phyloP scores from a whole-genome alignment of 2,797 vertebrate species.

The Clarias platycephalus region DNA sequence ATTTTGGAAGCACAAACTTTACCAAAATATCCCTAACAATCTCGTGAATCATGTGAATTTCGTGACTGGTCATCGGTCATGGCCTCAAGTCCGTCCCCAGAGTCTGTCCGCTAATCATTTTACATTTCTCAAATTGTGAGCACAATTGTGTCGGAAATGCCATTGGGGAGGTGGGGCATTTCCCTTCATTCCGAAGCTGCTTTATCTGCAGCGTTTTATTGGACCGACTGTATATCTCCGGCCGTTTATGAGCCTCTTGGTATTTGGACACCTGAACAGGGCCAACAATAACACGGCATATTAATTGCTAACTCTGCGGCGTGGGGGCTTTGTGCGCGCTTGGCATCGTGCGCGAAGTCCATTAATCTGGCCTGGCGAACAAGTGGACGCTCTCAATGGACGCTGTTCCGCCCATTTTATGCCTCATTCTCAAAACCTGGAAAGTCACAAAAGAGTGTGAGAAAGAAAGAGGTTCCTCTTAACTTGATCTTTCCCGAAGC shows the following conservation, averaged over 20 bases:
- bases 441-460: conserved; percentile 59
- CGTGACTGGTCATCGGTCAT: background rate
- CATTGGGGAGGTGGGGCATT: background rate
- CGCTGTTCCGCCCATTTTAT: conserved; percentile 58
- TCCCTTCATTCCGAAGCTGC: background rate
- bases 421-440: conserved; percentile 60
- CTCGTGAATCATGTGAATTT: background rate
- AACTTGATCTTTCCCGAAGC: conserved; percentile 45
- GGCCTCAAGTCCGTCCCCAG: background rate
- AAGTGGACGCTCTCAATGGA: conserved; percentile 49
- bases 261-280: conserved; percentile 40
- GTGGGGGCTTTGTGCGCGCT: conserved; percentile 61
- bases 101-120: background rate
- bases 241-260: conserved; percentile 44
- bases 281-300: conserved; percentile 67
- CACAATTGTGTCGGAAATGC: background rate
- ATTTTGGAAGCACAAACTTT: background rate
- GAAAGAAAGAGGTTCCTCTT: conserved; percentile 57
- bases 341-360: conserved; percentile 60
- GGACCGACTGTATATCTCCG: conserved; percentile 46
- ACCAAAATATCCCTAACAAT: background rate
- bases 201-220: conserved; percentile 24
- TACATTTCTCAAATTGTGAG: background rate
- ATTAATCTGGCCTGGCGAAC: conserved; percentile 60
- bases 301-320: conserved; percentile 61